Conservation (phyloP, 2,888 invertebrate species). For the Chirona hameri region DNA sequence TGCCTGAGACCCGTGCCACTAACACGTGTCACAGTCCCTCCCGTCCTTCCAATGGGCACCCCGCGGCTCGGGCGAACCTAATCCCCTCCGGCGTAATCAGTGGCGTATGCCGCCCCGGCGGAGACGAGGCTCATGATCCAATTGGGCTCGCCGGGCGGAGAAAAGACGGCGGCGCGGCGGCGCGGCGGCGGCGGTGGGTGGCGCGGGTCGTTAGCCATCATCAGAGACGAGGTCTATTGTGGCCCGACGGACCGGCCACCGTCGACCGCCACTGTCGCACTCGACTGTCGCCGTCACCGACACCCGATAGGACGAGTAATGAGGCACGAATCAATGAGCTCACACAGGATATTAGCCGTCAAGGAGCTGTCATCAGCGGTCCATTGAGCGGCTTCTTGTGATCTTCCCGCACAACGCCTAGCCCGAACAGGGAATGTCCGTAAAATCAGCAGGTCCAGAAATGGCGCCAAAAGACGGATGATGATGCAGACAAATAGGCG, state of each 20-base stretch:
- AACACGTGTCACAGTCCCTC: background rate
- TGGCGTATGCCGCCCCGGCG: background rate
- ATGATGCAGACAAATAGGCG: no score
- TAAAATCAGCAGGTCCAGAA: no score
- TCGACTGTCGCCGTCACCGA: no score
- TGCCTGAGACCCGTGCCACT: no score
- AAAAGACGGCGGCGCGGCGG: background rate
- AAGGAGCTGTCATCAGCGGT: constrained; percentile 1
- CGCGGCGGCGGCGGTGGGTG: background rate
- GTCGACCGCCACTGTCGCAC: no score
- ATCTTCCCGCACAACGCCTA: no score
- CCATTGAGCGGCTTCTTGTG: background rate
- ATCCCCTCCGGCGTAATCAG: background rate
- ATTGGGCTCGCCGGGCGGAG: background rate
- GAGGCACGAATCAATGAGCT: background rate
- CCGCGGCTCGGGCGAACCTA: background rate
- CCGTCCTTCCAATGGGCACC: background rate
- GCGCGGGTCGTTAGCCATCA: background rate
- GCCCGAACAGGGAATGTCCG: no score
- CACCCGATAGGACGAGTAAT: no score
- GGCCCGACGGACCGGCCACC: no score
- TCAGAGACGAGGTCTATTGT: no score
- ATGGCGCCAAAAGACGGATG: no score
- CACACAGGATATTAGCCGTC: background rate
- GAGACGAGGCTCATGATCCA: background rate